These are phyloP conservation scores for Ctenopoma multispine DNA, from an alignment of 2,797 vertebrate genomes.

Conservation along the genomic window DNA sequence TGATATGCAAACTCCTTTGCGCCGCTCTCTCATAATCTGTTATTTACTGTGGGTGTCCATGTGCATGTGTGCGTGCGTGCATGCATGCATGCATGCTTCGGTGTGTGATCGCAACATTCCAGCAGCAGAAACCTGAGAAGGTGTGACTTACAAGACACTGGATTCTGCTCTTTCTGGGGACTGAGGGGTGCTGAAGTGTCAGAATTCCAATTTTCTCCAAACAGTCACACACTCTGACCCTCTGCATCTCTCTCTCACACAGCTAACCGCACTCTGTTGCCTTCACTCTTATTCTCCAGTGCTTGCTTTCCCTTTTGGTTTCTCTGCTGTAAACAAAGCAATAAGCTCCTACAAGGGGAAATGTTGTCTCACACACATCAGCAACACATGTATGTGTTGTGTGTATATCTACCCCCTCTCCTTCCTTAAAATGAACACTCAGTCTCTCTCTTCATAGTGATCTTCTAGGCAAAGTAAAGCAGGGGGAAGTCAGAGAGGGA, in stretches of 20 bases:
- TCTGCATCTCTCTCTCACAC: slow-evolving; percentile 46
- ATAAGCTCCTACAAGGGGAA: too few species aligned
- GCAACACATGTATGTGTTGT: slow-evolving; percentile 5
- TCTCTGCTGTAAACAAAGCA: slow-evolving; percentile 46
- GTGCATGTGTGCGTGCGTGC: slow-evolving; percentile 36
- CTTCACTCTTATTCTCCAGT: slow-evolving; percentile 35
- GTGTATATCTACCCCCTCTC: too few species aligned
- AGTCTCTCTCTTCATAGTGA: slow-evolving; percentile 50
- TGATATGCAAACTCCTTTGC: slow-evolving; percentile 47
- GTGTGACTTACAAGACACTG: slow-evolving; percentile 76
- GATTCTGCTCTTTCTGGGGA: slow-evolving; percentile 73
- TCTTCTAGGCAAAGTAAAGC: slow-evolving; percentile 48
- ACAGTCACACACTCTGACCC: slow-evolving; percentile 61
- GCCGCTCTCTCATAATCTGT: slow-evolving; percentile 54
- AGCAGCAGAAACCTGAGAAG: slow-evolving; percentile 78
- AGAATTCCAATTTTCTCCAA: slow-evolving; percentile 77
- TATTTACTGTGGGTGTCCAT: slow-evolving; percentile 59
- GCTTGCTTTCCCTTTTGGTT: background rate
- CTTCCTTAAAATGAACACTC: slow-evolving; percentile 51
- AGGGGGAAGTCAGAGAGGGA: slow-evolving; percentile 50
- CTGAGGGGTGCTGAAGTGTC: slow-evolving; percentile 76
- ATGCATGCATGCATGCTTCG: slow-evolving; percentile 18
- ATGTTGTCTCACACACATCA: slow-evolving; percentile 23
- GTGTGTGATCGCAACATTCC: slow-evolving; percentile 66
- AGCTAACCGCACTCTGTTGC: slow-evolving; percentile 41